These are phyloP conservation scores for Ascaphus truei DNA, from an alignment of 2,113 vertebrate species.

Conservation along the genomic window DNA sequence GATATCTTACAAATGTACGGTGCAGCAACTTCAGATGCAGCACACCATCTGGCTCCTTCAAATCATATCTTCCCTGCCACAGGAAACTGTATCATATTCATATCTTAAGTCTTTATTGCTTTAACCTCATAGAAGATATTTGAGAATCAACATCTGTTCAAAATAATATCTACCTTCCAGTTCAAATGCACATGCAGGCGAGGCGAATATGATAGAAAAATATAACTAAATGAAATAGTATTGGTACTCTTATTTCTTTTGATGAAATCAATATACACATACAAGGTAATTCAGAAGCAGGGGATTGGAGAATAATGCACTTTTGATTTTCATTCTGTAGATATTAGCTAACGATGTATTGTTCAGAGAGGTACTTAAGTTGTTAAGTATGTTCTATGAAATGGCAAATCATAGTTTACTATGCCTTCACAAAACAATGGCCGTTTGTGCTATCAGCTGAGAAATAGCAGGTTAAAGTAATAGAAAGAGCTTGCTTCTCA, in stretches of 20 bases:
- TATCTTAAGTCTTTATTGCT: too few relatives aligned
- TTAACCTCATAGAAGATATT: too few relatives aligned
- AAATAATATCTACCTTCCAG: too few relatives aligned
- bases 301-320: not conserved
- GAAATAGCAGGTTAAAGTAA: not conserved
- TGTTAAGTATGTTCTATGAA: not conserved
- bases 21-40: too few relatives aligned
- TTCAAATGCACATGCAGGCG: not conserved
- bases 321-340: not conserved
- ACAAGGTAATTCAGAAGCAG: not conserved
- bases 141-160: too few relatives aligned
- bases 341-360: not conserved
- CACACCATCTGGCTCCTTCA: too few relatives aligned
- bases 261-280: constrained; percentile 1
- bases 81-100: too few relatives aligned
- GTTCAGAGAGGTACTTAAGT: not conserved
- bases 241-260: not conserved
- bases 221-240: not conserved
- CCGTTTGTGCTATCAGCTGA: not conserved
- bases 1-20: too few relatives aligned
- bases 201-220: too few relatives aligned
- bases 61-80: too few relatives aligned
- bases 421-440: not conserved
- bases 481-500: not conserved
- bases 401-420: not conserved